Evolutionary conservation across 2,888 invertebrate genomes (phyloP).

Genomic region (Platerodrilus igneus): DNA sequence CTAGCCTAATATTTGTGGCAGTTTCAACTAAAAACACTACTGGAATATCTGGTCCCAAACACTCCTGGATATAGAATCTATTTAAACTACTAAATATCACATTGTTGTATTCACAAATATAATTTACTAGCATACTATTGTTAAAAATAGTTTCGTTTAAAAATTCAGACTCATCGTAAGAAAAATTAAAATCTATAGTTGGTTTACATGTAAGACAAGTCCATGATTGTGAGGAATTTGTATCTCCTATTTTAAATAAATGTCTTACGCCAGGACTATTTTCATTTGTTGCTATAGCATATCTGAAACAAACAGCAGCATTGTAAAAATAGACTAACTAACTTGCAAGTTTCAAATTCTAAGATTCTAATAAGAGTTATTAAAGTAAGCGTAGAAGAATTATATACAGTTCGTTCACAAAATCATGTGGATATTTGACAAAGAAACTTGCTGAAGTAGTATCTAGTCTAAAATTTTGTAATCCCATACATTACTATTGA

Average conservation of each 20-base stretch:
- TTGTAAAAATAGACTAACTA: too few species aligned
- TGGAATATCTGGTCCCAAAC: conserved; percentile 73
- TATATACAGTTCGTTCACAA: too few species aligned
- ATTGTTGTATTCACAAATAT: conserved; percentile 55
- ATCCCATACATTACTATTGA: too few species aligned
- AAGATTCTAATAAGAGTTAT: too few species aligned
- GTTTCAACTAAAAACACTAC: conserved; percentile 62
- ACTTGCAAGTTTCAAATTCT: too few species aligned
- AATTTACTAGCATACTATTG: conserved; percentile 43
- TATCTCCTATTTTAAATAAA: conserved; percentile 65
- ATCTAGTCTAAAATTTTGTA: too few species aligned
- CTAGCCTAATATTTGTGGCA: conserved; percentile 55
- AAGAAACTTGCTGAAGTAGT: too few species aligned
- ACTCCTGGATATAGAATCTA: conserved; percentile 65
- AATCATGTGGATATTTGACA: too few species aligned
- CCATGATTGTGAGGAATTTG: conserved; percentile 48
- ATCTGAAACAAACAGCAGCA: conserved; percentile 59
- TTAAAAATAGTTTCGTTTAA: conserved; percentile 48
- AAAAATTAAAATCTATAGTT: conserved; percentile 43
- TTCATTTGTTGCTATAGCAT: conserved; percentile 75
- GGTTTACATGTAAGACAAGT: conserved; percentile 58
- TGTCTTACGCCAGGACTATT: conserved; percentile 77
- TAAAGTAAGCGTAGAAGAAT: too few species aligned
- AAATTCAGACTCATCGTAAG: conserved; percentile 46
- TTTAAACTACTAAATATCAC: conserved; percentile 57